Conservation (phyloP, 1,140 invertebrate genomes). For the Agrypnia vestita region DNA sequence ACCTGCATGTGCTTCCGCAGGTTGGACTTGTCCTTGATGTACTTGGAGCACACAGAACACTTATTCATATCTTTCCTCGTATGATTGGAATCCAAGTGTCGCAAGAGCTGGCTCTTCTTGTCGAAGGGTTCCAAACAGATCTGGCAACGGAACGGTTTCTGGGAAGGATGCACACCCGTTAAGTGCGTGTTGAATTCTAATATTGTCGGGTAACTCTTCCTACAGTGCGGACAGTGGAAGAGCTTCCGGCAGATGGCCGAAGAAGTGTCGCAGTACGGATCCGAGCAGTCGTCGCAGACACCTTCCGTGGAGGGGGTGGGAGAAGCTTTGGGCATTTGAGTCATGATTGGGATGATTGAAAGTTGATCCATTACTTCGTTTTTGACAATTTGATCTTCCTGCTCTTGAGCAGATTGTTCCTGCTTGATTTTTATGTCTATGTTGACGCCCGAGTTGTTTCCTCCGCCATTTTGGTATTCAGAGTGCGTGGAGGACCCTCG, state of each 20-base stretch:
- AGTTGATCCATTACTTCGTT: conserved; percentile 59
- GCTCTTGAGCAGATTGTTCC: conserved; percentile 65
- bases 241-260: conserved; percentile 69
- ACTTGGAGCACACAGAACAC: conserved; percentile 73
- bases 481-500: conserved; percentile 64
- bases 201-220: conserved; percentile 72
- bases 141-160: conserved; percentile 73
- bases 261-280: conserved; percentile 72
- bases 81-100: conserved; percentile 71
- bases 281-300: conserved; percentile 72
- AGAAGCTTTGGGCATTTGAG: conserved; percentile 57
- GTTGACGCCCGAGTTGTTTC: conserved; percentile 46
- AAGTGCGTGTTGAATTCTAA: conserved; percentile 72
- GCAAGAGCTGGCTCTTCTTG: conserved; percentile 70
- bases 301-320: conserved; percentile 67
- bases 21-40: conserved; percentile 73
- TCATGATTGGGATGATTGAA: conserved; percentile 56
- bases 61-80: conserved; percentile 73
- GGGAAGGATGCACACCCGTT: conserved; percentile 71
- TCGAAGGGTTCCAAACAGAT: conserved; percentile 72
- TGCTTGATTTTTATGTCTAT: conserved; percentile 71
- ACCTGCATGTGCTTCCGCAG: conserved; percentile 73
- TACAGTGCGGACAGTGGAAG: conserved; percentile 72
- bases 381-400: conserved; percentile 53
- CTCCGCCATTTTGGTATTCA: conserved; percentile 66